Percentiles rank a stretch among this genome's conserved stretches.
Conservation (phyloP, 2,797 vertebrate genomes). For the Catharus ustulatus region DNA sequence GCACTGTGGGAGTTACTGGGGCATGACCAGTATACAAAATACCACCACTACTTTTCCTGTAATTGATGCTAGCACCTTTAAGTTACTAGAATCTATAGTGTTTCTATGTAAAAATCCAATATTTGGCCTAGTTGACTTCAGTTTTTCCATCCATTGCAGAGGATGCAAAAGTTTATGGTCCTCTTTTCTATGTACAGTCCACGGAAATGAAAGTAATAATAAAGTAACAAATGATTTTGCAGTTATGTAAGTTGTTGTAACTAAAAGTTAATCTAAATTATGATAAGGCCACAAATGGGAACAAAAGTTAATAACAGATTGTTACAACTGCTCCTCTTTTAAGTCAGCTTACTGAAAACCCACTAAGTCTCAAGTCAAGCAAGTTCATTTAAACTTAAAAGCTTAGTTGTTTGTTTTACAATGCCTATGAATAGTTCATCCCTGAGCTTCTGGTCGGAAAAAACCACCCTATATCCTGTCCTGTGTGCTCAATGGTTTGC, state of each 20-base stretch:
- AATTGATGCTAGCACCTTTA: background rate
- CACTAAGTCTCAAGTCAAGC: background rate
- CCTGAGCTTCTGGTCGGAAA: background rate
- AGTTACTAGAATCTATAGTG: background rate
- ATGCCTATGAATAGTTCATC: background rate
- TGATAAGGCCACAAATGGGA: background rate
- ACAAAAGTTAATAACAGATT: background rate
- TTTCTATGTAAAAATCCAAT: background rate
- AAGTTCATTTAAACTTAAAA: background rate
- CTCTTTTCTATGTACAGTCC: background rate
- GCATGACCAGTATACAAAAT: slow-evolving; percentile 27
- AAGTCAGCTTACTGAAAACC: background rate
- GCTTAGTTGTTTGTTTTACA: background rate
- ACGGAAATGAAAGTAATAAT: background rate
- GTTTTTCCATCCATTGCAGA: background rate
- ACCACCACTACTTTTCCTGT: slow-evolving; percentile 5
- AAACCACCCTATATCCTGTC: background rate
- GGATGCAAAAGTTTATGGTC: background rate
- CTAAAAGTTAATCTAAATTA: background rate
- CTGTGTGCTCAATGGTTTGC: background rate
- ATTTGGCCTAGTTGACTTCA: background rate
- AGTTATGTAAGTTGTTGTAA: background rate
- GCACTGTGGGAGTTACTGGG: background rate
- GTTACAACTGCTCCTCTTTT: background rate
- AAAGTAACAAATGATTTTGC: background rate